Conservation (phyloP, 2,113 vertebrate species). For the Oreotrochilus melanogaster region DNA sequence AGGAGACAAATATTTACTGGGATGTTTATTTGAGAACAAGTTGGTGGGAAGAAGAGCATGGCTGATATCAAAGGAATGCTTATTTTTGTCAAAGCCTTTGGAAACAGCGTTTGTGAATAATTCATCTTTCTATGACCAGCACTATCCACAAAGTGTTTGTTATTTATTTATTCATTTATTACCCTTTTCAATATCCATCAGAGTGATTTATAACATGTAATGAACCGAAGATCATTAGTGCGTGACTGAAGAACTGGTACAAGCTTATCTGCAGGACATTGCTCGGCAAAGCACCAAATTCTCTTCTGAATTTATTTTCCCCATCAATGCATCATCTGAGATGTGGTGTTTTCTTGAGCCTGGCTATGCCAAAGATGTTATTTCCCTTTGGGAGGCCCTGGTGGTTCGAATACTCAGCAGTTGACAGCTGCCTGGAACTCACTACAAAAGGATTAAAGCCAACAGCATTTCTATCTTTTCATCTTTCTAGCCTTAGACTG, state of each 20-base stretch:
- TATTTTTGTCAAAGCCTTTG: constrained; percentile 42
- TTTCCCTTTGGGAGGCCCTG: constrained; percentile 77
- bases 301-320: constrained; percentile 64
- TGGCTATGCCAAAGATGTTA: constrained; percentile 70
- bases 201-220: constrained; percentile 61
- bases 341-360: constrained; percentile 72
- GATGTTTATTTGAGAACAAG: constrained; percentile 68
- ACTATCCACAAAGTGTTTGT: constrained; percentile 57
- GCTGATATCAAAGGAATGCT: constrained; percentile 66
- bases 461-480: constrained; percentile 74
- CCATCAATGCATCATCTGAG: constrained; percentile 70
- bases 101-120: constrained; percentile 41
- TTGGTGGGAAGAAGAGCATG: constrained; percentile 53
- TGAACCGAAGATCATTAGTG: constrained; percentile 56
- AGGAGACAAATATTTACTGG: constrained; percentile 63
- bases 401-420: constrained; percentile 59
- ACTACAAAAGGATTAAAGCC: constrained; percentile 71
- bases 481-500: constrained; percentile 67
- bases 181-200: constrained; percentile 59
- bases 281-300: constrained; percentile 61
- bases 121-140: constrained; percentile 47
- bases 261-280: constrained; percentile 69
- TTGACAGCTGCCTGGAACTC: constrained; percentile 73
- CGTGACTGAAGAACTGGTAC: constrained; percentile 69
- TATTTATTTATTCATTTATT: constrained; percentile 72